Percentiles rank a stretch among this genome's conserved stretches.
Conservation (phyloP, 92 coral and sea anemone genomes). For the Micromussa lordhowensis region DNA sequence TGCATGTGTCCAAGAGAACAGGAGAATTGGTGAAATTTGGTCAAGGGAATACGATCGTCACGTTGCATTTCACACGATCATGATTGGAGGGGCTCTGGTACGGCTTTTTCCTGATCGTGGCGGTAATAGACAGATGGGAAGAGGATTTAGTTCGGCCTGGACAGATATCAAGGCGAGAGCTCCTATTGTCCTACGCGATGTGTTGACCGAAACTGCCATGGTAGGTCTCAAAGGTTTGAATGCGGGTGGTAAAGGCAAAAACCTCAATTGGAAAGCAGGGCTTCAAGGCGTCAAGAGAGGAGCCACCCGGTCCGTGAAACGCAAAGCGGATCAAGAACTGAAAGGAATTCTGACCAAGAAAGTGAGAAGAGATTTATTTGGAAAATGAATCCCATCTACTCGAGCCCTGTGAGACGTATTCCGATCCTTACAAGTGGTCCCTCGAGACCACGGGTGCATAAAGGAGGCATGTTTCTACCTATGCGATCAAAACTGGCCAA, state of each 20-base stretch:
- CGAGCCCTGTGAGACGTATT: not conserved
- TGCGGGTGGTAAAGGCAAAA: too few species aligned
- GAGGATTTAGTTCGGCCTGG: too few species aligned
- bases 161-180: too few species aligned
- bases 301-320: not conserved
- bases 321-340: too few species aligned
- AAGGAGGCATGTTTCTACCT: too few species aligned
- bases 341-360: not conserved
- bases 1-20: conserved; percentile 12
- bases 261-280: not conserved
- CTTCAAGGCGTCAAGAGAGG: not conserved
- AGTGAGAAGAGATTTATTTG: not conserved
- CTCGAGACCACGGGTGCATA: not conserved
- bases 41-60: not conserved
- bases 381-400: not conserved
- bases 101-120: not conserved
- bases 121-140: not conserved
- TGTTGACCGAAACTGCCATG: too few species aligned
- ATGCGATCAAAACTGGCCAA: too few species aligned
- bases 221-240: too few species aligned
- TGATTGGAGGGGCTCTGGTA: not conserved
- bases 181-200: too few species aligned
- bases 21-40: not conserved
- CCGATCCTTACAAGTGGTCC: not conserved
- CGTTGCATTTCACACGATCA: conserved; percentile 9